phyloP scores from a whole-genome alignment of 2,113 vertebrate species.

The Origma solitaria region DNA sequence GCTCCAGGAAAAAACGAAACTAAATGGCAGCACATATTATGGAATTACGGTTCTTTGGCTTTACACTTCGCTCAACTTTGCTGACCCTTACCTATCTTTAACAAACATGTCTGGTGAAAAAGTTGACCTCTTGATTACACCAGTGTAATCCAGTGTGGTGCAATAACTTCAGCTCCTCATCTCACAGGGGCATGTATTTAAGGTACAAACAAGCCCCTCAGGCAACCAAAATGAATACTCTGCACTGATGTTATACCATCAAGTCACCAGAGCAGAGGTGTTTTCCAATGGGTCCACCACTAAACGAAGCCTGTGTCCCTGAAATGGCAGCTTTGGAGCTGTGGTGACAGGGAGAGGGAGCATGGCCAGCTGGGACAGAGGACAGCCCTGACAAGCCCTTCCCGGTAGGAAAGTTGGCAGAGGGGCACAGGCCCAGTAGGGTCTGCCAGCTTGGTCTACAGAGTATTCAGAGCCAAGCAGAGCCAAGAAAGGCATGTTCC shows the following conservation, averaged over 20 bases:
- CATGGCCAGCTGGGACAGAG: neutral
- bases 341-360: neutral
- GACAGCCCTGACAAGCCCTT: neutral
- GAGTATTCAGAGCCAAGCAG: neutral
- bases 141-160: neutral
- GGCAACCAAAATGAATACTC: rapidly evolving
- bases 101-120: neutral
- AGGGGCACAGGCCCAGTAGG: neutral
- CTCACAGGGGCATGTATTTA: neutral
- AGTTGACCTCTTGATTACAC: neutral
- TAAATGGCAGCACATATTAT: rapidly evolving
- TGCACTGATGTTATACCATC: neutral
- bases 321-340: neutral
- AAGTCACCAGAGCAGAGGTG: rapidly evolving
- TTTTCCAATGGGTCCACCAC: neutral
- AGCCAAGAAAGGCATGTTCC: neutral
- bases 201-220: neutral
- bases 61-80: neutral
- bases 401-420: neutral
- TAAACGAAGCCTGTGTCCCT: neutral
- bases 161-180: neutral
- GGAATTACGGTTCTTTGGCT: neutral
- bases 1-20: neutral
- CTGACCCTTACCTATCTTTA: neutral
- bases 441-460: neutral